A percentile compares a stretch with the other conserved stretches of the same genome.
These are phyloP conservation scores for Magallana gigas DNA, from an alignment of 1,140 invertebrate genomes.

Conservation along the genomic window DNA sequence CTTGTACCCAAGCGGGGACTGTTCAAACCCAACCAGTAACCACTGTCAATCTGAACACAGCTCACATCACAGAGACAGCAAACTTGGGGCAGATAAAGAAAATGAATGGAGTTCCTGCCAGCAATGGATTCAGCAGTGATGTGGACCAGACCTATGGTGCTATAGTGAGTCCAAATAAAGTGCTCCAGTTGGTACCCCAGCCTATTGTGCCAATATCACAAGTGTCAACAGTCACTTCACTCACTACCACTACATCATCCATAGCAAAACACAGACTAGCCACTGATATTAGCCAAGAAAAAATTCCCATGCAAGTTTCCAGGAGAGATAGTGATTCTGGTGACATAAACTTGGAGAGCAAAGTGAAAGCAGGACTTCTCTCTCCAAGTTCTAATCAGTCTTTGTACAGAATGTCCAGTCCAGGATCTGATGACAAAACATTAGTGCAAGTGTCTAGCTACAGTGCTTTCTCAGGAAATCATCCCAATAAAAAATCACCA, in stretches of 20 bases:
- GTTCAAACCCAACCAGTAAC: constrained; percentile 20
- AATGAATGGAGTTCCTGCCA: constrained; percentile 5
- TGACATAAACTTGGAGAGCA: not conserved
- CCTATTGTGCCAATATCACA: constrained; percentile 67
- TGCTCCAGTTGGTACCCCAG: constrained; percentile 66
- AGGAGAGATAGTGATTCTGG: constrained; percentile 36
- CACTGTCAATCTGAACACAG: not conserved
- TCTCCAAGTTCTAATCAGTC: constrained; percentile 23
- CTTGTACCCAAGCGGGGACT: not conserved
- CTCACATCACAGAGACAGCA: not conserved
- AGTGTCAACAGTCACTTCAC: constrained; percentile 47
- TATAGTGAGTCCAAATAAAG: constrained; percentile 61
- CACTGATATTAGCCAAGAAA: constrained; percentile 27
- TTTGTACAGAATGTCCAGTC: constrained; percentile 54
- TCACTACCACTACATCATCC: constrained; percentile 11
- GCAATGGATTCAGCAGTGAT: constrained; percentile 39
- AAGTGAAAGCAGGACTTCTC: constrained; percentile 20
- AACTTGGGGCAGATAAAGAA: not conserved
- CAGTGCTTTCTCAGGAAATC: constrained; percentile 54
- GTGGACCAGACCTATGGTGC: constrained; percentile 56
- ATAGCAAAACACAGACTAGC: constrained; percentile 28
- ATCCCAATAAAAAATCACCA: constrained; percentile 33
- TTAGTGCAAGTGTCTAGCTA: constrained; percentile 63
- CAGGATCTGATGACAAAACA: constrained; percentile 54
- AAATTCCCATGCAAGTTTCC: constrained; percentile 39